Evolutionary conservation across 2,888 invertebrate species (phyloP).

Genomic region (Alloscopus bannaensis): DNA sequence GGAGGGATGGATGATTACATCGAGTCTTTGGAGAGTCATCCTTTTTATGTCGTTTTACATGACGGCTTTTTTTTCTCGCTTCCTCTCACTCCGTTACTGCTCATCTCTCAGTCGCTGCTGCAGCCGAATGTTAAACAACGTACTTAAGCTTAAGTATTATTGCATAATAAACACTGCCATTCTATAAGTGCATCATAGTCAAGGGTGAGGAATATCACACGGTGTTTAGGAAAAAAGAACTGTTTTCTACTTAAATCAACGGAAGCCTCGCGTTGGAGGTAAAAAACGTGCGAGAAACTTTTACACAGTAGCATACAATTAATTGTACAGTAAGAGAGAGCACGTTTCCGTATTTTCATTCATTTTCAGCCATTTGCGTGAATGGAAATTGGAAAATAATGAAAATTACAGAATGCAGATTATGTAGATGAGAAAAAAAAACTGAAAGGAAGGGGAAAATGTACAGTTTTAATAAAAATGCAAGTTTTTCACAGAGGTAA

Average conservation of each 20-base stretch:
- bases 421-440: no score
- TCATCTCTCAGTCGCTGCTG: neutral
- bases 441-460: no score
- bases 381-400: no score
- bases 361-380: no score
- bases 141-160: slow-evolving; percentile 46
- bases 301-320: slow-evolving; percentile 32
- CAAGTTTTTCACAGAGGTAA: no score
- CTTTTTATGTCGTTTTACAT: slow-evolving; percentile 6
- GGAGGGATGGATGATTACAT: no score
- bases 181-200: neutral
- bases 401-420: no score
- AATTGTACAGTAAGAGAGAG: slow-evolving; percentile 31
- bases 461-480: no score
- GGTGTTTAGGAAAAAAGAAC: no score
- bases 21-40: neutral
- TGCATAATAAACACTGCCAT: slow-evolving; percentile 27
- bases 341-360: slow-evolving; percentile 1
- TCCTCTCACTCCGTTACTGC: neutral
- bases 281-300: neutral
- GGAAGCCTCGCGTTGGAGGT: slow-evolving; percentile 29
- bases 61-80: slow-evolving; percentile 9
- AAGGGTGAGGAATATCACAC: slow-evolving; percentile 36
- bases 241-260: slow-evolving; percentile 24
- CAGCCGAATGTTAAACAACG: slow-evolving; percentile 15